A percentile compares a stretch with the other conserved stretches of the same genome.
These are phyloP conservation scores for Proteles cristata DNA, from an alignment of 2,113 vertebrate genomes.

Conservation along the genomic window DNA sequence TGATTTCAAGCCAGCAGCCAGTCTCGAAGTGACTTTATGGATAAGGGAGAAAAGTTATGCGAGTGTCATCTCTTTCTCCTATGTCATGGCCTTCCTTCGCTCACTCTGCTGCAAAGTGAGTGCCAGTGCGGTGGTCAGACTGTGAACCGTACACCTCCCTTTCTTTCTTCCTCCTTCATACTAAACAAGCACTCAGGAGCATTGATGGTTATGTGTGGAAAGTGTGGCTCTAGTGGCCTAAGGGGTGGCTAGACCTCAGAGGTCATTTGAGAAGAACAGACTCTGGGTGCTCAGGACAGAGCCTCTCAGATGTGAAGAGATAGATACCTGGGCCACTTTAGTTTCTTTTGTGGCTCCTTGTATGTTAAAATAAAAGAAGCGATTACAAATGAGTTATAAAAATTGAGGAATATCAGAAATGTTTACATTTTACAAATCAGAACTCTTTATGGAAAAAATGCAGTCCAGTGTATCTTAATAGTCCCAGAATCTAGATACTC, in stretches of 20 bases:
- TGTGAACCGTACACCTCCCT: neutral
- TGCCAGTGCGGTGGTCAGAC: neutral
- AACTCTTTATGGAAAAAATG: neutral
- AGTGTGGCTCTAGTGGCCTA: neutral
- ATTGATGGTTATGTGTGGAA: neutral
- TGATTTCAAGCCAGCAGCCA: neutral
- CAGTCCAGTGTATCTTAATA: neutral
- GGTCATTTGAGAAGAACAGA: neutral
- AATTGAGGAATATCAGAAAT: neutral
- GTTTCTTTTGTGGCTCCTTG: neutral
- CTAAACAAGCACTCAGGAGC: neutral
- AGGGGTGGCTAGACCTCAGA: neutral
- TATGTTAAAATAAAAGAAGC: neutral
- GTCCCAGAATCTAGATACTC: neutral
- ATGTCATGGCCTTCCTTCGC: neutral
- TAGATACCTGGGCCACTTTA: neutral
- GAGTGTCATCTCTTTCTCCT: neutral
- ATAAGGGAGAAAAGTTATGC: neutral
- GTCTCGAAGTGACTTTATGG: neutral
- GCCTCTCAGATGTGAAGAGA: neutral
- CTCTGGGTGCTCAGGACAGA: too few relatives aligned
- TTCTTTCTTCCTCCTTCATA: neutral
- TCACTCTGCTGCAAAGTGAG: rapidly evolving
- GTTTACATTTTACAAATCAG: neutral
- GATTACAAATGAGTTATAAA: neutral